These are phyloP conservation scores for Mythimna lalbum DNA, from an alignment of 2,888 invertebrate species.

Conservation along the genomic window DNA sequence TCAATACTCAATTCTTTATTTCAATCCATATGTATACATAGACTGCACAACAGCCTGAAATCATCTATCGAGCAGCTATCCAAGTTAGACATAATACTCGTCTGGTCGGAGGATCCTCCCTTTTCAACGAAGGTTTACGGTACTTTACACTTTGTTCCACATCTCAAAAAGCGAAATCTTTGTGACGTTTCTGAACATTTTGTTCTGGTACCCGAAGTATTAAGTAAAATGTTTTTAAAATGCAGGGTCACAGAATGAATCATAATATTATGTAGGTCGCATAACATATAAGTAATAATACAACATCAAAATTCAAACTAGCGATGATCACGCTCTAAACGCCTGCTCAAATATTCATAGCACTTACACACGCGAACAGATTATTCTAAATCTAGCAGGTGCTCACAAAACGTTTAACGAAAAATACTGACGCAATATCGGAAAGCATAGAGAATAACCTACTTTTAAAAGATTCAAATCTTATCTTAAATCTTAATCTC, in stretches of 20 bases:
- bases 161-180: too few species aligned
- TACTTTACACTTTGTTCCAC: too few species aligned
- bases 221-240: background rate
- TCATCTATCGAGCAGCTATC: too few species aligned
- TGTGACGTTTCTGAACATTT: background rate
- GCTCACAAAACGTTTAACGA: slow-evolving; percentile 45
- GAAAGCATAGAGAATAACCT: slow-evolving; percentile 24
- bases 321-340: slow-evolving; percentile 18
- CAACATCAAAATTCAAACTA: slow-evolving; percentile 5
- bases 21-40: too few species aligned
- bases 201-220: background rate
- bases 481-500: slow-evolving; percentile 47
- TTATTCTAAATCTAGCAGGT: slow-evolving; percentile 44
- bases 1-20: too few species aligned
- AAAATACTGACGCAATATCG: slow-evolving; percentile 42
- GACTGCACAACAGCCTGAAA: too few species aligned
- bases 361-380: slow-evolving; percentile 33
- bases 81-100: too few species aligned
- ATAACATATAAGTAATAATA: background rate
- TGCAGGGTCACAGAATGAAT: background rate
- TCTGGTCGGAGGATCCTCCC: too few species aligned
- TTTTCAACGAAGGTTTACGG: too few species aligned
- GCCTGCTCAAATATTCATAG: slow-evolving; percentile 50
- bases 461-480: slow-evolving; percentile 41
- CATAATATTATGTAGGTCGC: background rate